phyloP scores from a whole-genome alignment of 2,797 vertebrate species.

The Molossus alvarezi region DNA sequence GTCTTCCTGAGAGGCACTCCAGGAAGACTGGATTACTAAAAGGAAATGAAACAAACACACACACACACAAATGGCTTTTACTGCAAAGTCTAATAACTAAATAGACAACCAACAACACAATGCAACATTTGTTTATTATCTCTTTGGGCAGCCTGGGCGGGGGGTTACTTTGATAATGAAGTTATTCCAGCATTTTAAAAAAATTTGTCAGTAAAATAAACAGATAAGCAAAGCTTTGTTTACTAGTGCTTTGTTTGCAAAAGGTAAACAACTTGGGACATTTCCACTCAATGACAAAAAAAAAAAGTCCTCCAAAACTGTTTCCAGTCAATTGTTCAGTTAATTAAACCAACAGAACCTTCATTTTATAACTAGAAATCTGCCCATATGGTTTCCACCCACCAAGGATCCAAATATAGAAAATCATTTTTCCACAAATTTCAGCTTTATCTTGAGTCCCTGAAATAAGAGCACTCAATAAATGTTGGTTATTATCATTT shows the following conservation, averaged over 20 bases:
- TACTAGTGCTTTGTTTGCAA: neutral
- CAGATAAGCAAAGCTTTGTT: neutral
- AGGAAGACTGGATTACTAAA: neutral
- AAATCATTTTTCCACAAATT: conserved; percentile 53
- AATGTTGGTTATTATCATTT: conserved; percentile 44
- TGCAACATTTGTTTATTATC: neutral
- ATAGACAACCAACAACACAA: neutral
- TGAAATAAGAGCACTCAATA: neutral
- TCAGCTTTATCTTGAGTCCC: neutral
- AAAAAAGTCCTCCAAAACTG: neutral
- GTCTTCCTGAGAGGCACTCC: neutral
- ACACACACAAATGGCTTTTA: neutral
- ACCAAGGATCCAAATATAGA: conserved; percentile 50
- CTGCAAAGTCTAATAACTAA: neutral
- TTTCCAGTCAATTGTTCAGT: neutral
- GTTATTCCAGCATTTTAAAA: neutral
- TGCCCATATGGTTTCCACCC: conserved; percentile 10
- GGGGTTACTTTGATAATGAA: neutral
- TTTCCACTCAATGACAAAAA: neutral
- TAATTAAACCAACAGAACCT: neutral
- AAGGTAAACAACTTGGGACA: conserved; percentile 25
- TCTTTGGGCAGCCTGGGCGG: neutral
- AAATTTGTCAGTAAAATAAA: conserved; percentile 11
- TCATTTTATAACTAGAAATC: conserved; percentile 13
- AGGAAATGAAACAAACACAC: neutral